Evolutionary conservation across 1,140 invertebrate species (phyloP), one percentile per base, ranked within the genome.

Genomic region (Littorina saxatilis): DNA sequence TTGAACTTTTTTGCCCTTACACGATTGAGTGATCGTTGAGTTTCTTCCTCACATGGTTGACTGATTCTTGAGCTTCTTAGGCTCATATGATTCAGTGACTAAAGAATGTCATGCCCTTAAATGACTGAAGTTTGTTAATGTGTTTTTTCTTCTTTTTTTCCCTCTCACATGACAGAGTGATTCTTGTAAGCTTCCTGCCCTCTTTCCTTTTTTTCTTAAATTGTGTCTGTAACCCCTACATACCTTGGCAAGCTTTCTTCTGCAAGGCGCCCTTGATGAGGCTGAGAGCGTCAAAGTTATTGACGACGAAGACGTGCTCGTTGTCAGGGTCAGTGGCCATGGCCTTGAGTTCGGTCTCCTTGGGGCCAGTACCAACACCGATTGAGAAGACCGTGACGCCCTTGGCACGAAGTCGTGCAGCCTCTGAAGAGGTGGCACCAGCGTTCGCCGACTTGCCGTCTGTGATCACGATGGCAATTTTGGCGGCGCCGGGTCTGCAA

Each of bases 261-360:
- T 86, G 84, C 39, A 90, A 68, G 27, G 76, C 52, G 15, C 82
- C 87, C 75, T 88, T 88, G 70, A 90, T 87, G 52, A 86, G 85
- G 29, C 82, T 87, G 35, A 91, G 74, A 23, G 88, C 84, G 82
- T 89, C 87, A 52, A 88, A 91, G 75, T 87, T 88, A 37, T 76
- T 86, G 70, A 88, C 89, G 39, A 84, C 82, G 52, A 87, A 89
- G n/a, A 91, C 89, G 80, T 90, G 87, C 13, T 84, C 74, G 61
- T 79, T 87, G 80, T 89, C 87, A 23, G 89, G 88, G 68, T 90
- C 88, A 7, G 88, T 89, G 72, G 89, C 89, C 66, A 90, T 90
- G 15, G 82, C 76, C 55, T 89, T 84, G 11, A 90, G 82, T 79
- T 90, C 89, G 7, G 82, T 27, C 47, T 77, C 73, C 15, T 85